Conservation (phyloP, 1,140 invertebrate genomes). For the Pissodes strobi region DNA sequence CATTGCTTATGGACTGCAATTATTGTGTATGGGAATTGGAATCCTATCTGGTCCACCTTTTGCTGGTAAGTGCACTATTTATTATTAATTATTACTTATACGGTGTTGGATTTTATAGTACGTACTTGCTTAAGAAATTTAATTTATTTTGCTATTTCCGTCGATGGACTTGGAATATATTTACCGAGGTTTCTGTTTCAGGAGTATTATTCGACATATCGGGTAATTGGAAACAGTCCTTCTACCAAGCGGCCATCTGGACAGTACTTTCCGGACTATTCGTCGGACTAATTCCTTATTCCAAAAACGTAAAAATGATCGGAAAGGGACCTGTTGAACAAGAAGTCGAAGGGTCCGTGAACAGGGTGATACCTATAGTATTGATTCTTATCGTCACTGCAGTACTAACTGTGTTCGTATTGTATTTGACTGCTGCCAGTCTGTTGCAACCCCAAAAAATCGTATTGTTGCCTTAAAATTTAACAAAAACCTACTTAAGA, state of each 20-base stretch:
- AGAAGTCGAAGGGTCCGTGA: conserved; percentile 32
- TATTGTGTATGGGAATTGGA: conserved; percentile 81
- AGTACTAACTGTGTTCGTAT: conserved; percentile 12
- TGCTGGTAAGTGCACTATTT: conserved; percentile 57
- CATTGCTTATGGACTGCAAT: conserved; percentile 83
- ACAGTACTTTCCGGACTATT: conserved; percentile 77
- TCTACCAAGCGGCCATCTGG: conserved; percentile 75
- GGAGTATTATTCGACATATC: conserved; percentile 74
- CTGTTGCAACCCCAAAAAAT: too few relatives aligned
- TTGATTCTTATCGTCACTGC: conserved; percentile 15
- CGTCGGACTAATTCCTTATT: conserved; percentile 68
- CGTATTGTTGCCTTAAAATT: too few relatives aligned
- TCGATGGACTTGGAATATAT: too few relatives aligned
- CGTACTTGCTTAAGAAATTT: not conserved
- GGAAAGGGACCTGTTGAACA: conserved; percentile 67
- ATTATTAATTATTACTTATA: not conserved
- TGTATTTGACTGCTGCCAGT: conserved; percentile 38
- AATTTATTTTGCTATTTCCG: too few relatives aligned
- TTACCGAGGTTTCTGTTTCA: too few relatives aligned
- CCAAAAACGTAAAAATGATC: conserved; percentile 67
- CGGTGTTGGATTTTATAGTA: too few relatives aligned
- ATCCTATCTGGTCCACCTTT: conserved; percentile 65
- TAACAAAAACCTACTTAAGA: too few relatives aligned
- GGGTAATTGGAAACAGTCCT: conserved; percentile 71
- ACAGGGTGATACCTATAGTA: conserved; percentile 18